These are phyloP conservation scores for Ennomos erosarius DNA, from an alignment of 2,888 invertebrate species.

Conservation along the genomic window DNA sequence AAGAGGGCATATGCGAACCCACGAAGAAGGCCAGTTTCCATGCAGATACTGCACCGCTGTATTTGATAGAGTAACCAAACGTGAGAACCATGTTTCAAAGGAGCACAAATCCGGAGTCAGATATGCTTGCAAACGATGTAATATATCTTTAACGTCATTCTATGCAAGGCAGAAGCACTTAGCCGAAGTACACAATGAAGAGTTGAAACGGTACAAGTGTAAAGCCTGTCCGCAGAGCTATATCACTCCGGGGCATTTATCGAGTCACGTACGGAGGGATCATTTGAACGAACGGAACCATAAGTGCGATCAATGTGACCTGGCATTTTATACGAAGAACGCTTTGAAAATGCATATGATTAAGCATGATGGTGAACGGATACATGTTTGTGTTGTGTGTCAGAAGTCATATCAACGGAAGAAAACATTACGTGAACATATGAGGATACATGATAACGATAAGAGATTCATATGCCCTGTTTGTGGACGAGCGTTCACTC, in stretches of 20 bases:
- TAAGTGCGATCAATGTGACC: conserved; percentile 80
- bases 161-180: conserved; percentile 77
- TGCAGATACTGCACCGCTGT: conserved; percentile 71
- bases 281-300: conserved; percentile 78
- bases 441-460: conserved; percentile 78
- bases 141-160: conserved; percentile 71
- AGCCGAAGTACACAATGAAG: conserved; percentile 77
- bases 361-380: conserved; percentile 82
- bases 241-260: conserved; percentile 76
- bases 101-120: conserved; percentile 75
- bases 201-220: conserved; percentile 77
- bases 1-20: conserved; percentile 80
- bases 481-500: conserved; percentile 77
- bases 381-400: conserved; percentile 80
- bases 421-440: conserved; percentile 74
- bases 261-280: conserved; percentile 74
- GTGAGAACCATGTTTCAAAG: conserved; percentile 77
- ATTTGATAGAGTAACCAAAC: conserved; percentile 73
- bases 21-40: conserved; percentile 77
- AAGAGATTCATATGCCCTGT: conserved; percentile 76
- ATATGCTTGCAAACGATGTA: conserved; percentile 74
- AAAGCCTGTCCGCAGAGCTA: conserved; percentile 78
- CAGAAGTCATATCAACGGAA: conserved; percentile 79
- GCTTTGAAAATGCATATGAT: conserved; percentile 85
- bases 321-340: conserved; percentile 82